Evolutionary conservation across 2,888 invertebrate species (phyloP), one percentile per base, ranked within the genome.

Genomic region (Corbicula japonica): DNA sequence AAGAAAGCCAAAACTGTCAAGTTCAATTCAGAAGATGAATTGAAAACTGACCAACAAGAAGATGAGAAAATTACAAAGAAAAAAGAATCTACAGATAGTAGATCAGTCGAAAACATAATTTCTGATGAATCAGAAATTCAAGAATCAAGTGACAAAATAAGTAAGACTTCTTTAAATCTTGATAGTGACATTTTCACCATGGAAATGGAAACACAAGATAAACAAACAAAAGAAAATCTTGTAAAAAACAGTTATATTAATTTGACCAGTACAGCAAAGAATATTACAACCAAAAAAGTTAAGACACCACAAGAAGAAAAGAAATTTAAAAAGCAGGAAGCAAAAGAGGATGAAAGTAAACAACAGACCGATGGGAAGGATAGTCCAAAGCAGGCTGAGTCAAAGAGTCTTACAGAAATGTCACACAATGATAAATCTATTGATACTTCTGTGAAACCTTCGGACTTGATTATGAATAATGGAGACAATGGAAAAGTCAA

Each of bases 121-220:
- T 23, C 30, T n/a, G 30, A 18, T 3, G 26, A 1, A 8, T 15
- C n/a, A 1, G 32, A 38, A 54, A 6, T 18, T 50, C 8, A 50
- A 50, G 21, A 50, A 38, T 38, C 41, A 38, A 38, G 10, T 35
- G 58, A 21, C 34, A 58, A 58, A 12, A 58, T n/a, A n/a, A n/a
- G n/a, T n/a, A n/a, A n/a, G n/a, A n/a, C n/a, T n/a, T n/a, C n/a
- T 23, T n/a, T 68, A 2, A 78, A 85, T n/a, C 72, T 83, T 58
- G 84, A 87, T 58, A 62, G 61, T 66, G 85, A 86, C 30, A 65
- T 86, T 18, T 86, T 84, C 38, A 87, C 85, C 0, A 83, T 83
- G 84, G 86, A 88, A n/a, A 60, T 84, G 48, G 68, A 74, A 58
- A 65, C 71, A 63, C 60, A 81, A 8, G 65, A 71, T 35, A 38